Conservation (phyloP, 2,888 invertebrate genomes). For the Unio delphinus region DNA sequence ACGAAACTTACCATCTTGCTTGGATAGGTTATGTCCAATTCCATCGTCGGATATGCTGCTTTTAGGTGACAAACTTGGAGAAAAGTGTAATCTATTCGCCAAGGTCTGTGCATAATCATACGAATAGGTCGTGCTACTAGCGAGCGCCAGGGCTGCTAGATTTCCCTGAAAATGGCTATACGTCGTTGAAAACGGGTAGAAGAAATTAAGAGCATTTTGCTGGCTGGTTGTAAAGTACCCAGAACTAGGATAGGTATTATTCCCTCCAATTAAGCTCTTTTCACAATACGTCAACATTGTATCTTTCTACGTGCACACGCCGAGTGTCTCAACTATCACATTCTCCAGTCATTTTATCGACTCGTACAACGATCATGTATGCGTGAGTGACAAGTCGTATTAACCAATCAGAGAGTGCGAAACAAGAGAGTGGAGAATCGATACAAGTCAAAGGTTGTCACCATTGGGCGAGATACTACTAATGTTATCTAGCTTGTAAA, state of each 20-base stretch:
- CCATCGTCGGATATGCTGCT: constrained; percentile 34
- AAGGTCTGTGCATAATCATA: constrained; percentile 37
- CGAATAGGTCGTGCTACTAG: constrained; percentile 32
- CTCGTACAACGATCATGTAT: constrained; percentile 13
- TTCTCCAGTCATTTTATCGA: constrained; percentile 31
- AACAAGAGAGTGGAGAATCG: neutral
- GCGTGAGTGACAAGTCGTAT: neutral
- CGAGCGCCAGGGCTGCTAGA: constrained; percentile 32
- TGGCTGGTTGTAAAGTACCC: constrained; percentile 29
- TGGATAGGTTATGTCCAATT: constrained; percentile 26
- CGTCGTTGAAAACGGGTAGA: constrained; percentile 28
- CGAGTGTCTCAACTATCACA: constrained; percentile 9
- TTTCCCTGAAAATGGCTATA: constrained; percentile 34
- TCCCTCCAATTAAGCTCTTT: constrained; percentile 25
- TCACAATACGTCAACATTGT: constrained; percentile 32
- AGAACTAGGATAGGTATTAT: constrained; percentile 24
- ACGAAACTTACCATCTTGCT: constrained; percentile 26
- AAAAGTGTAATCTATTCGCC: constrained; percentile 31
- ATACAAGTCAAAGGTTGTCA: neutral
- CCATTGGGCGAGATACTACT: neutral
- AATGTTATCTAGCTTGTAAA: constrained; percentile 4
- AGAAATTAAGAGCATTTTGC: constrained; percentile 32
- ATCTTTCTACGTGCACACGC: constrained; percentile 20
- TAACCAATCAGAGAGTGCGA: neutral
- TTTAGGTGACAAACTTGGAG: constrained; percentile 32